Evolutionary conservation across 1,140 invertebrate genomes (phyloP), one percentile per base, ranked within the genome.

Genomic region (Dufourea novaeangliae): DNA sequence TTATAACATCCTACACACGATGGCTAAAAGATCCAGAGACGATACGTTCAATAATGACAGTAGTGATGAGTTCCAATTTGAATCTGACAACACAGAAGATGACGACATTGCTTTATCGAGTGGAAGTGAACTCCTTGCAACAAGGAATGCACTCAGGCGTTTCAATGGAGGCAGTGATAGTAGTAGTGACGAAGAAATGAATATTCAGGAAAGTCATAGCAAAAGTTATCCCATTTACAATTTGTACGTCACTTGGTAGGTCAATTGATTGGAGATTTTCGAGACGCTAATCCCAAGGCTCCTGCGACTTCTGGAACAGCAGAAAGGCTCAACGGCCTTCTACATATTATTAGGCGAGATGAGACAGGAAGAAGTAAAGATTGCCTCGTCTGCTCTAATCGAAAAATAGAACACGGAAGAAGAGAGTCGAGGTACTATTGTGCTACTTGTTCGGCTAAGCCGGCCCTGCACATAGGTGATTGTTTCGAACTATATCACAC

Each of bases 401-500:
- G 74, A 25, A 77, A 77, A 27, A 4, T 62, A 29, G 61, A 61
- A 39, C 50, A 41, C 27, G 57, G 75, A 62, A 78, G 75, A 25
- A 54, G 56, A 61, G 66, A 77, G 44, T 57, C 66, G 25, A 64
- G 7, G 63, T 74, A 68, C 27, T 71, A 63, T 54, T 78, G 68
- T 44, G 34, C 56, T 66, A 78, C 46, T 39, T 79, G 77, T 74
- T 41, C 71, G 59, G 50, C 22, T 72, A 74, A 74, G 11, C 62
- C 70, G 46, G 20, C 46, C 56, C 67, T 61, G 54, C 63, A 74
- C 52, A 64, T 74, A 72, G 77, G 62, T 41, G 37, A 74, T n/a
- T 67, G 52, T 68, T 74, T 79, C 22, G 63, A 64, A 39, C 17
- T 12, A 32, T 68, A 68, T n/a, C 78, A 74, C 63, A 68, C 78